These are phyloP conservation scores for Spisula solida DNA, from an alignment of 2,888 invertebrate species.

Conservation along the genomic window DNA sequence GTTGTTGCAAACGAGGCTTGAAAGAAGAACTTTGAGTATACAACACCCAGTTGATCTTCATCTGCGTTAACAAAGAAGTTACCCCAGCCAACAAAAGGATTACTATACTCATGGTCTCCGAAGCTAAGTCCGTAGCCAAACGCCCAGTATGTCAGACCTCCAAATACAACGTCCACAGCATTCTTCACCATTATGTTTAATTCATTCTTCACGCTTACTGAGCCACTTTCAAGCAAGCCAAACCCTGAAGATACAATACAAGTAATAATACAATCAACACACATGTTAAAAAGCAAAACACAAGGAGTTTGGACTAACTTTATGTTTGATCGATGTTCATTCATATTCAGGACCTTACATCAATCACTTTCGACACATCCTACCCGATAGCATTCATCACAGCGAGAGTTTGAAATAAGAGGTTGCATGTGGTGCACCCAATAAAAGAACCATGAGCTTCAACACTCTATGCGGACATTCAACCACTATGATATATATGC, in stretches of 20 bases:
- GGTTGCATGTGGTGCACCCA: no score
- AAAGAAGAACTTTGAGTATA: constrained; percentile 81
- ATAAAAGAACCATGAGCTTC: no score
- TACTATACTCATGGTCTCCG: constrained; percentile 75
- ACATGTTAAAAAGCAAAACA: no score
- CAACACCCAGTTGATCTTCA: constrained; percentile 73
- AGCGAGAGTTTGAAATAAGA: no score
- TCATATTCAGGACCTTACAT: no score
- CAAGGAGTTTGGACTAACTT: no score
- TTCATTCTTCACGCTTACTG: constrained; percentile 82
- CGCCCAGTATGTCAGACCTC: constrained; percentile 82
- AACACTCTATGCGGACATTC: no score
- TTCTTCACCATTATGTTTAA: constrained; percentile 85
- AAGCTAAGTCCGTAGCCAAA: constrained; percentile 83
- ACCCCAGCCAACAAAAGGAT: constrained; percentile 81
- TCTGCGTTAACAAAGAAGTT: constrained; percentile 87
- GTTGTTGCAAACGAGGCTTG: constrained; percentile 84
- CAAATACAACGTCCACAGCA: constrained; percentile 83
- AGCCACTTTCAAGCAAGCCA: constrained; percentile 82
- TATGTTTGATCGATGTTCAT: no score
- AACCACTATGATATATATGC: no score
- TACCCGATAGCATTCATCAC: no score
- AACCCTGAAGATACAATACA: constrained; percentile 75
- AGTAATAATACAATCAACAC: no score
- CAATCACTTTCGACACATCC: no score